A percentile compares a stretch with the other conserved stretches of the same genome.
phyloP scores from a whole-genome alignment of 2,888 invertebrate genomes.

The Drosophila subsilvestris region DNA sequence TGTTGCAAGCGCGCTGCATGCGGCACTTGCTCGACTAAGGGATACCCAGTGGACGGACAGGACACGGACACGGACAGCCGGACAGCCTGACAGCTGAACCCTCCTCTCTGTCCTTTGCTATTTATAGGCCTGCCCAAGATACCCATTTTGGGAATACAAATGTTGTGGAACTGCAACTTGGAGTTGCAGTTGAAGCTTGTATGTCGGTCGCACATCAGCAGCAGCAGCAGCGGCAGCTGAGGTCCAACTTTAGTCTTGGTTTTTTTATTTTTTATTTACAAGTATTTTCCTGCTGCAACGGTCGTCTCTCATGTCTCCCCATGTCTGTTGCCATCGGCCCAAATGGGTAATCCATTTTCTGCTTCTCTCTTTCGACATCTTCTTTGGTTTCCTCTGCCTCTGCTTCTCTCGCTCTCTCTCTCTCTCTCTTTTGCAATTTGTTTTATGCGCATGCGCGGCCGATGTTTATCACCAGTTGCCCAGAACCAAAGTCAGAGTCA shows the following conservation, averaged over 20 bases:
- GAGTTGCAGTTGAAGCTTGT: not conserved
- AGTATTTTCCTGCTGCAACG: constrained; percentile 25
- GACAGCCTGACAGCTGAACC: constrained; percentile 5
- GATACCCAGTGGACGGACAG: constrained; percentile 8
- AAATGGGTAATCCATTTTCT: constrained; percentile 75
- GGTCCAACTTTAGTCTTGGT: constrained; percentile 11
- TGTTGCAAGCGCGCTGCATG: constrained; percentile 4
- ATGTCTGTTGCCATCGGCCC: constrained; percentile 48
- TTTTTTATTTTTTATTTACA: not conserved
- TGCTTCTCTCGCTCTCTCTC: not conserved
- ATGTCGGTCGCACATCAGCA: not conserved
- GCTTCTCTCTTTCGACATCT: constrained; percentile 22
- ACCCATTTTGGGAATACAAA: constrained; percentile 34
- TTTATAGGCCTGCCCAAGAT: constrained; percentile 40
- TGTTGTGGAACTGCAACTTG: constrained; percentile 18
- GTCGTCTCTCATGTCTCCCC: constrained; percentile 17
- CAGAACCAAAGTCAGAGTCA: not conserved
- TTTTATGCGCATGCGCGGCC: constrained; percentile 71
- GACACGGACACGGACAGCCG: too few species aligned
- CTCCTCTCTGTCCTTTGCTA: constrained; percentile 13
- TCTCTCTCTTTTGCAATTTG: constrained; percentile 66
- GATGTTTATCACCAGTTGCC: constrained; percentile 61
- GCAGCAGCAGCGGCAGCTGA: constrained; percentile 1
- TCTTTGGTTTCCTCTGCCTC: constrained; percentile 8
- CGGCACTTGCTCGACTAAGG: constrained; percentile 11